These are phyloP conservation scores for Diabrotica undecimpunctata DNA, from an alignment of 1,140 invertebrate genomes.

Conservation along the genomic window DNA sequence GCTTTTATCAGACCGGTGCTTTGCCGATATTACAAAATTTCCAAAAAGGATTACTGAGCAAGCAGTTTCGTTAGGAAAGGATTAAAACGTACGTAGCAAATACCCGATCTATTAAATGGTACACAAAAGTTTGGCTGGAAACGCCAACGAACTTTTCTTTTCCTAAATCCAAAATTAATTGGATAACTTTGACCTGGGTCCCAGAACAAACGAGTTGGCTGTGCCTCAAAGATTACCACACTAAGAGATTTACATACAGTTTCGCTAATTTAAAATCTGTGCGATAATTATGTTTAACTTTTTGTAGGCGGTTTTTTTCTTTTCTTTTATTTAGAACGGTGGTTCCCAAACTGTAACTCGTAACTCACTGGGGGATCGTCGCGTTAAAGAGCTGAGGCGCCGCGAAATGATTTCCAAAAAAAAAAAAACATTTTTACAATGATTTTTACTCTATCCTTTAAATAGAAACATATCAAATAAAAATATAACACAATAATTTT, in stretches of 20 bases:
- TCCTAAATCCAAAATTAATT: constrained; percentile 11
- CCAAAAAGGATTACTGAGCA: constrained; percentile 11
- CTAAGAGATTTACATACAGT: not conserved
- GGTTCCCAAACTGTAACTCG: too few relatives aligned
- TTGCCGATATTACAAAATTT: constrained; percentile 12
- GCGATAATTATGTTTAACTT: too few relatives aligned
- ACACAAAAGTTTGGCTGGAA: constrained; percentile 6
- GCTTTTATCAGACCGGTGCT: not conserved
- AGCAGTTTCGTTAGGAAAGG: constrained; percentile 9
- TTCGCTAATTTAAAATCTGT: too few relatives aligned
- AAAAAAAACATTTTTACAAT: too few relatives aligned
- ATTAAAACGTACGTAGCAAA: constrained; percentile 6
- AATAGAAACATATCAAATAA: too few relatives aligned
- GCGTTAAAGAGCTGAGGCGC: too few relatives aligned
- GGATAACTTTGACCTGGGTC: constrained; percentile 13
- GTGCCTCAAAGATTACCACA: not conserved
- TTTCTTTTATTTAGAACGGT: too few relatives aligned
- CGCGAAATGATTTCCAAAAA: too few relatives aligned
- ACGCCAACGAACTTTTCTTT: constrained; percentile 12
- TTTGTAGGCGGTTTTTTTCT: too few relatives aligned
- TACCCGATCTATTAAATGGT: constrained; percentile 10
- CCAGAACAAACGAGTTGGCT: constrained; percentile 10
- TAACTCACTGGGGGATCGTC: too few relatives aligned
- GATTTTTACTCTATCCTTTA: too few relatives aligned
- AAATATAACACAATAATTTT: too few relatives aligned